Base-by-base conservation (phyloP, 2,113 vertebrate genomes). In the Neolamprologus caudopunctatus region DNA sequence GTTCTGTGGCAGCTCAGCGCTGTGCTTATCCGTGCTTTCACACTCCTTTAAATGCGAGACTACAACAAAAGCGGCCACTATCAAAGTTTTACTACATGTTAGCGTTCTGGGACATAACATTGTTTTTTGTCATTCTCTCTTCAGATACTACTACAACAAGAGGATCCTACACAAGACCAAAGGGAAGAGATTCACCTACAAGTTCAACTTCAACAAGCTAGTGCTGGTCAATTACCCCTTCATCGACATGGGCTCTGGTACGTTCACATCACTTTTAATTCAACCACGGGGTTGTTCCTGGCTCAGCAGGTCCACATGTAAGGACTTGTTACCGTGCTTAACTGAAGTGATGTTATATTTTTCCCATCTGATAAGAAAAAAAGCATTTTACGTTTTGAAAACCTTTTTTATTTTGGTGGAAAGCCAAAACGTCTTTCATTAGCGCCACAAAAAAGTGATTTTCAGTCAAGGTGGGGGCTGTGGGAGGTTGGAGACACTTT, bases 151-250 rank as follows among this genome's bases (percentile, higher is more conserved):
- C 92, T 98, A 98, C 95, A 98, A 98, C 95, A 98, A 98, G 93
- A 96, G 98, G 91, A 98, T 98, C 91, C 97, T 98, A 4, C 98
- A 98, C 89, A 98, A 98, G 95, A 98, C 98, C 84, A 98, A 98
- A 92, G 98, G 98, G 45, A 98, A 98, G 90, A 95, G 98, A 35
- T 98, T 98, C 95, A 98, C 98, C 92, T 98, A 98, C 96, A 98
- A 98, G 93, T 98, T 98, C 93, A 98, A 98, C 95, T 98, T 98
- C 94, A 98, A 98, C 96, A 98, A 98, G 92, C 94, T 98, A 81
- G 97, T 98, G 90, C 97, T 98, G 94, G 98, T 98, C 85, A 98
- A 98, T 92, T 98, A 98, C 85, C 98, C 97, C 7, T 98, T 98
- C 95, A 98, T 98, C 12, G 97, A 98, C 57, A 97, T 98, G 97